phyloP scores from a whole-genome alignment of 2,113 vertebrate genomes.

The Rhagologus leucostigma region DNA sequence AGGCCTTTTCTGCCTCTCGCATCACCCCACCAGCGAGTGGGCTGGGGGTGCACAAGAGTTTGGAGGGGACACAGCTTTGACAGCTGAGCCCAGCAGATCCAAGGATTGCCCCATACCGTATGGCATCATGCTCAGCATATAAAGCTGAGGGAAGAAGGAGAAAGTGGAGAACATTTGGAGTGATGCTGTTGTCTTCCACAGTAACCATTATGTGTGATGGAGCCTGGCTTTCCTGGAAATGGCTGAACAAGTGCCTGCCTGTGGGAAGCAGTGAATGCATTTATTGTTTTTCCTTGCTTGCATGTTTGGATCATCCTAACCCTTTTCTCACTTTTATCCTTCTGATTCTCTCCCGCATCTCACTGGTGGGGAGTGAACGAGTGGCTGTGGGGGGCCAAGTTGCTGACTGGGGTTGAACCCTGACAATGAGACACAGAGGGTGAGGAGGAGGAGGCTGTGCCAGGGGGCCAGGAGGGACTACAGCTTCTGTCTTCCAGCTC shows the following conservation, averaged over 20 bases:
- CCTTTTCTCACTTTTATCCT: neutral
- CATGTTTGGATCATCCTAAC: neutral
- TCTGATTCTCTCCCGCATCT: neutral
- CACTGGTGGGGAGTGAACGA: neutral
- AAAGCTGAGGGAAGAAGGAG: neutral
- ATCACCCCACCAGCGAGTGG: rapidly evolving
- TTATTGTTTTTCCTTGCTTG: neutral
- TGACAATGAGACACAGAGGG: neutral
- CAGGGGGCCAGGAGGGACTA: neutral
- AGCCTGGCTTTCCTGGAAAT: neutral
- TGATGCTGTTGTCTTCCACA: neutral
- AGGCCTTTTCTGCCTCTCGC: neutral
- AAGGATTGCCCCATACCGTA: neutral
- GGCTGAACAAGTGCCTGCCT: neutral
- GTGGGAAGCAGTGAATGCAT: neutral
- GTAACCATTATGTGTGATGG: neutral
- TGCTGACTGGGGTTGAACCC: rapidly evolving
- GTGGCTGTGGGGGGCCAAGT: neutral
- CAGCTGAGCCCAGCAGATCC: neutral
- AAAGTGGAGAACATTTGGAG: neutral
- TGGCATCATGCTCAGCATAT: neutral
- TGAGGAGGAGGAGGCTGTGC: neutral
- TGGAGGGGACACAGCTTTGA: rapidly evolving
- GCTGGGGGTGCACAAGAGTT: neutral
- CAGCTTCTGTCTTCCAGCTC: neutral